Percentiles rank a stretch among this genome's conserved stretches.
These are phyloP conservation scores for Xiphias gladius DNA, from an alignment of 2,113 vertebrate genomes.

Conservation along the genomic window DNA sequence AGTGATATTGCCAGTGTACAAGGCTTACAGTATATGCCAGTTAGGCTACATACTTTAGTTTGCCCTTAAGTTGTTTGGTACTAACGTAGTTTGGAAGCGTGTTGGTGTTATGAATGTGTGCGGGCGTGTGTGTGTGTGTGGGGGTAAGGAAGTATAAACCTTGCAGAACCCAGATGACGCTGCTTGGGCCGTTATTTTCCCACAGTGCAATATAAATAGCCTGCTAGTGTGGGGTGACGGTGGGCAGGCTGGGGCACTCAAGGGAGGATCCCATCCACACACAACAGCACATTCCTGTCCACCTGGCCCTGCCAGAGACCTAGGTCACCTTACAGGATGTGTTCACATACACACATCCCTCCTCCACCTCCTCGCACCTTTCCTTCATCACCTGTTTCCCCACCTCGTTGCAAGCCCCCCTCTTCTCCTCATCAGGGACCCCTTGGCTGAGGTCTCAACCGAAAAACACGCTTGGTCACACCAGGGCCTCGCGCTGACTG, in stretches of 20 bases:
- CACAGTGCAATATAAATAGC: conserved; percentile 86
- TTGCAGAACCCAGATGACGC: conserved; percentile 65
- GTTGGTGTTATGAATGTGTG: conserved; percentile 26
- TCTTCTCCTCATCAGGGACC: conserved; percentile 14
- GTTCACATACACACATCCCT: conserved; percentile 21
- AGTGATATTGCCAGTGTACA: not conserved
- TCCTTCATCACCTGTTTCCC: conserved; percentile 59
- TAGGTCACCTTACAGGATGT: conserved; percentile 79
- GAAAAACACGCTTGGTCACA: conserved; percentile 37
- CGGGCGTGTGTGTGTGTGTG: conserved; percentile 23
- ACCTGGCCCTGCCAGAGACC: conserved; percentile 80
- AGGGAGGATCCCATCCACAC: conserved; percentile 79
- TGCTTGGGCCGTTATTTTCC: conserved; percentile 76
- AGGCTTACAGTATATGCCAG: not conserved
- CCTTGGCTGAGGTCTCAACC: conserved; percentile 23
- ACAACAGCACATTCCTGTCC: conserved; percentile 83
- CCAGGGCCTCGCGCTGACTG: conserved; percentile 16
- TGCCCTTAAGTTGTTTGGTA: conserved; percentile 44
- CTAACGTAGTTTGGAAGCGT: conserved; percentile 26
- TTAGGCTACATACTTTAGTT: not conserved
- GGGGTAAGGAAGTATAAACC: conserved; percentile 58
- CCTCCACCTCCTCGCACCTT: conserved; percentile 58
- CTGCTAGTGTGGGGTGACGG: conserved; percentile 74
- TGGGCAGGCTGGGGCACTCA: conserved; percentile 70
- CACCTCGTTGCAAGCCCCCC: conserved; percentile 41